Evolutionary conservation across 2,888 invertebrate species (phyloP).

Genomic region (Dasypogon diadema): DNA sequence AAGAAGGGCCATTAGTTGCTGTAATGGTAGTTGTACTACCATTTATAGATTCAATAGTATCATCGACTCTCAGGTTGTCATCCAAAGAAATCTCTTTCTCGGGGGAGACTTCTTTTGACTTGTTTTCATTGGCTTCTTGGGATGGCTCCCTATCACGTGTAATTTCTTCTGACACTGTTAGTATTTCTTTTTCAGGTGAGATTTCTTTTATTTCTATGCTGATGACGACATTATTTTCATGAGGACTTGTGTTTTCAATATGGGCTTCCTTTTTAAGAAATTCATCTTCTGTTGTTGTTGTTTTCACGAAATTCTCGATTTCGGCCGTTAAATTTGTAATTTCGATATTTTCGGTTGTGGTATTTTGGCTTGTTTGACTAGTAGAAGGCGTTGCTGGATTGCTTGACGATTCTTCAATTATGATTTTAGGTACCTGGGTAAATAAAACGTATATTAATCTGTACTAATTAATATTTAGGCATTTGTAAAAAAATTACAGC

Average conservation of each 20-base stretch:
- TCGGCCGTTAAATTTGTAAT: conserved; percentile 64
- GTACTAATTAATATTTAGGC: too few relatives aligned
- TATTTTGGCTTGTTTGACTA: conserved; percentile 47
- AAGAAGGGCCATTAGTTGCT: background rate
- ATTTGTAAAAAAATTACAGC: too few relatives aligned
- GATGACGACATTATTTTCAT: background rate
- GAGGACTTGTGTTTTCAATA: background rate
- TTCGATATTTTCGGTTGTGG: conserved; percentile 56
- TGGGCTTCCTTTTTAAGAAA: conserved; percentile 20
- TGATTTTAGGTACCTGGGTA: conserved; percentile 54
- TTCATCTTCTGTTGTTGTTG: conserved; percentile 40
- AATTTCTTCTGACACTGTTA: background rate
- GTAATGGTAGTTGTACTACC: background rate
- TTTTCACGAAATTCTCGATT: conserved; percentile 63
- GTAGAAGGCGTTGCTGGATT: conserved; percentile 31
- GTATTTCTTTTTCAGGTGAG: background rate
- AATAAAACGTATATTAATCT: too few relatives aligned
- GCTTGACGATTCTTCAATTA: conserved; percentile 53
- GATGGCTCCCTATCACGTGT: conserved; percentile 43
- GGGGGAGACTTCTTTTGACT: conserved; percentile 40
- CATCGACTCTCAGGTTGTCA: background rate
- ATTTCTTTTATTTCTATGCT: background rate
- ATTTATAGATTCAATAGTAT: background rate
- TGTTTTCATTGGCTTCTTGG: conserved; percentile 54
- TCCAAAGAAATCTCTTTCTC: conserved; percentile 8